phyloP scores from a whole-genome alignment of 2,888 invertebrate species.

The Agrotis clavis region DNA sequence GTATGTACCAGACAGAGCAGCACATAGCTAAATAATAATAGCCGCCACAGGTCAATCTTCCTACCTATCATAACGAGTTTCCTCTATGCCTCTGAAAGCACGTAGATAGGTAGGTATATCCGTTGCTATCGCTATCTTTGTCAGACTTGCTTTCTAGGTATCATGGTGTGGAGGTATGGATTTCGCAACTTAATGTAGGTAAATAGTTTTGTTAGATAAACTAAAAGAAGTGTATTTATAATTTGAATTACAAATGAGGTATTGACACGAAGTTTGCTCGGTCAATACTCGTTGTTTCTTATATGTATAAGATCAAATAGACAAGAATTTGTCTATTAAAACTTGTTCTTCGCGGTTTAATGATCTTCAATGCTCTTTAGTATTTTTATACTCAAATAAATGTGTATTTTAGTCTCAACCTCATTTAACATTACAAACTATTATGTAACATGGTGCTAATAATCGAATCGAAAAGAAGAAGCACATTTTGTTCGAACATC shows the following conservation, averaged over 20 bases:
- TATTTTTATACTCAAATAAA: not conserved
- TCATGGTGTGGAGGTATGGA: not conserved
- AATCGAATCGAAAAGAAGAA: no score
- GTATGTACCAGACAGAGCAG: no score
- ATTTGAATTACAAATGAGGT: slow-evolving; percentile 12
- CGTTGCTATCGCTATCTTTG: no score
- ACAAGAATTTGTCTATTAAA: slow-evolving; percentile 1
- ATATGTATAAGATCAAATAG: slow-evolving; percentile 10
- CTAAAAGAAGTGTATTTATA: not conserved
- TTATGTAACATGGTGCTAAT: no score
- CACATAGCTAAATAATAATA: no score
- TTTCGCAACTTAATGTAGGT: slow-evolving; percentile 2
- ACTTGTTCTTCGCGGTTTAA: not conserved
- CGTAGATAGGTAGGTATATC: no score
- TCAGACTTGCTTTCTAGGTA: no score
- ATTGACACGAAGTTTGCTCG: not conserved
- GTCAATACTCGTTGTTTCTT: not conserved
- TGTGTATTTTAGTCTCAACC: not conserved
- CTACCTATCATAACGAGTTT: no score
- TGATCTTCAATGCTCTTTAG: not conserved
- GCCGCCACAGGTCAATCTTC: no score
- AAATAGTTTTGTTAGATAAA: not conserved
- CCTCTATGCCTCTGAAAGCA: no score
- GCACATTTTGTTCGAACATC: no score
- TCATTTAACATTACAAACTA: not conserved